phyloP scores from a whole-genome alignment of 2,113 vertebrate genomes.

The Osmerus mordax region DNA sequence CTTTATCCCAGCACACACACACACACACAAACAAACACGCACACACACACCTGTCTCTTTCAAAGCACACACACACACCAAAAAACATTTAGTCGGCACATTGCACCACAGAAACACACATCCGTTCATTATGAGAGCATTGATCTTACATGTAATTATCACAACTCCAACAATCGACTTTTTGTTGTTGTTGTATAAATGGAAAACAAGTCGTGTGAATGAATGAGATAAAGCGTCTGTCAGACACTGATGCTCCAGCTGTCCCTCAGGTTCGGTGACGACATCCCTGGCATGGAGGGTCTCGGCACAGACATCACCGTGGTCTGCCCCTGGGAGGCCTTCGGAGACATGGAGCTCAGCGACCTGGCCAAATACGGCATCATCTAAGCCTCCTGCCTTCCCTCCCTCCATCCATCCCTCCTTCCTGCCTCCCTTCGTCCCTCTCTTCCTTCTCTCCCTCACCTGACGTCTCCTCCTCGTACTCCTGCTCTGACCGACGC shows the following conservation, averaged over 20 bases:
- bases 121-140: too few species aligned
- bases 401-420: constrained; percentile 31
- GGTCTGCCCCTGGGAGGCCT: constrained; percentile 98
- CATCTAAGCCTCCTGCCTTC: constrained; percentile 76
- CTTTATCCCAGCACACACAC: background rate
- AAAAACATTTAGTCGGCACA: too few species aligned
- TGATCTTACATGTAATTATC: too few species aligned
- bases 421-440: constrained; percentile 22
- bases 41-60: background rate
- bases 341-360: constrained; percentile 96
- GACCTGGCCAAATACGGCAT: constrained; percentile 97
- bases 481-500: too few species aligned
- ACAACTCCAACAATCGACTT: too few species aligned
- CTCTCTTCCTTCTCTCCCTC: constrained; percentile 21
- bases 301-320: constrained; percentile 94
- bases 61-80: background rate
- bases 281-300: constrained; percentile 97
- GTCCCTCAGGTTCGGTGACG: constrained; percentile 85
- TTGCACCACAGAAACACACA: background rate
- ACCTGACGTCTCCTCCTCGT: background rate
- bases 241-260: too few species aligned
- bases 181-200: too few species aligned
- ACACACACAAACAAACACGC: background rate
- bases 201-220: too few species aligned
- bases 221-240: too few species aligned